Evolutionary conservation across 1,140 invertebrate genomes (phyloP).

Genomic region (Drosophila bocqueti): DNA sequence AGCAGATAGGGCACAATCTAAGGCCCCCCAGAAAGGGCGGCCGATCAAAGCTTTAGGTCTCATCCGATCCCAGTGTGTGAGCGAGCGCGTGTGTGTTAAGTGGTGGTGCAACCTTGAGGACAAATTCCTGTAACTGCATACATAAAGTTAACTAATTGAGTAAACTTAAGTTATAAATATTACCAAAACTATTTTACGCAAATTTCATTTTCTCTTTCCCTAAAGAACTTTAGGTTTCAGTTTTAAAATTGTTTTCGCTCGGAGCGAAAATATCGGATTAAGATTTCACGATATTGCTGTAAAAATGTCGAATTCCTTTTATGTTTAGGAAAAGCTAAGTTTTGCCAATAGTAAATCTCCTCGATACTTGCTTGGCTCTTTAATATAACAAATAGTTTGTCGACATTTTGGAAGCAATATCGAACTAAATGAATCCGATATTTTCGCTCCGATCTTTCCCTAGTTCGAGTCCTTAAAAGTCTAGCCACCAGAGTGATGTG

Average conservation of each 20-base stretch:
- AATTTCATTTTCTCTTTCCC: no score
- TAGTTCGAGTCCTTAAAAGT: background rate
- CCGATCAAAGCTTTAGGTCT: slow-evolving; percentile 67
- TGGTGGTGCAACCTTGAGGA: slow-evolving; percentile 4
- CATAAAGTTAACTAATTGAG: no score
- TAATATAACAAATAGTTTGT: background rate
- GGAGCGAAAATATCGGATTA: no score
- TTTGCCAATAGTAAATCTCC: no score
- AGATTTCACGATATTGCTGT: no score
- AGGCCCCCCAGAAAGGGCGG: slow-evolving; percentile 31
- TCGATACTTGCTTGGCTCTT: background rate
- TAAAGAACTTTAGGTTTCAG: background rate
- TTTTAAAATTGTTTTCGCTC: background rate
- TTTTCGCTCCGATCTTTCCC: background rate
- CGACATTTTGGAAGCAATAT: background rate
- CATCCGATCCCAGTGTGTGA: slow-evolving; percentile 19
- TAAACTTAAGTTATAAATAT: background rate
- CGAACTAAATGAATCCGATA: background rate
- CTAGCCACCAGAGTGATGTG: slow-evolving; percentile 4
- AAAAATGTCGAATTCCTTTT: no score
- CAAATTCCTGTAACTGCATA: background rate
- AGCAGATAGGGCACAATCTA: slow-evolving; percentile 84
- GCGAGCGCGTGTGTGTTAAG: slow-evolving; percentile 1
- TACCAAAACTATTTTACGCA: background rate
- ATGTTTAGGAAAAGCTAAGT: no score